phyloP scores from a whole-genome alignment of 2,113 vertebrate species.

The Malurus elegans region DNA sequence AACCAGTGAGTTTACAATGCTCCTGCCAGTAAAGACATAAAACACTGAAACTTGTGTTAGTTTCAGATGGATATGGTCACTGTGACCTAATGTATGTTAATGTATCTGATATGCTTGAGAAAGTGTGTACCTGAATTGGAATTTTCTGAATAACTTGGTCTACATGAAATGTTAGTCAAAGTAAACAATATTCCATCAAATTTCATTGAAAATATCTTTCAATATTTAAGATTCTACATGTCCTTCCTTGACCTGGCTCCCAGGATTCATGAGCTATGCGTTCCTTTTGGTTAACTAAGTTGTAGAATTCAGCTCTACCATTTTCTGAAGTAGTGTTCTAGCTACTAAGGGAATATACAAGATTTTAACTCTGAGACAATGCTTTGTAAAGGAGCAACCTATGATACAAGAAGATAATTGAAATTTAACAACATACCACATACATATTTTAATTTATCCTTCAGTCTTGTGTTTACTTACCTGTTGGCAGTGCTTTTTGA shows the following conservation, averaged over 20 bases:
- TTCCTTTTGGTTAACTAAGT: not conserved
- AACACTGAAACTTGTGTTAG: not conserved
- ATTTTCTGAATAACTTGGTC: not conserved
- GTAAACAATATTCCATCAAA: not conserved
- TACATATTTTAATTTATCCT: not conserved
- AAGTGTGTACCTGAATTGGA: not conserved
- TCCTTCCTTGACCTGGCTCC: not conserved
- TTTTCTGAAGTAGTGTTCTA: not conserved
- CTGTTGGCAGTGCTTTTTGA: not conserved
- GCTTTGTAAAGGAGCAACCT: not conserved
- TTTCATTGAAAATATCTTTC: not conserved
- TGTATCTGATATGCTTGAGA: not conserved
- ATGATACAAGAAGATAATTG: not conserved
- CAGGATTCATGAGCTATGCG: not conserved
- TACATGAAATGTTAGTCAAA: rapidly evolving
- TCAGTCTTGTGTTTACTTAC: not conserved
- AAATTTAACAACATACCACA: not conserved
- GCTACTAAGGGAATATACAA: not conserved
- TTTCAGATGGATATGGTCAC: not conserved
- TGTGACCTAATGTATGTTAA: not conserved
- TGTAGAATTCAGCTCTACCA: not conserved
- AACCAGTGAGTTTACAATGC: not conserved
- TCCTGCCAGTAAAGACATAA: not conserved
- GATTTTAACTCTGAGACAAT: not conserved
- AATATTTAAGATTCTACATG: not conserved